Conservation (phyloP, 2,797 vertebrate genomes). For the Carcharodon carcharias region DNA sequence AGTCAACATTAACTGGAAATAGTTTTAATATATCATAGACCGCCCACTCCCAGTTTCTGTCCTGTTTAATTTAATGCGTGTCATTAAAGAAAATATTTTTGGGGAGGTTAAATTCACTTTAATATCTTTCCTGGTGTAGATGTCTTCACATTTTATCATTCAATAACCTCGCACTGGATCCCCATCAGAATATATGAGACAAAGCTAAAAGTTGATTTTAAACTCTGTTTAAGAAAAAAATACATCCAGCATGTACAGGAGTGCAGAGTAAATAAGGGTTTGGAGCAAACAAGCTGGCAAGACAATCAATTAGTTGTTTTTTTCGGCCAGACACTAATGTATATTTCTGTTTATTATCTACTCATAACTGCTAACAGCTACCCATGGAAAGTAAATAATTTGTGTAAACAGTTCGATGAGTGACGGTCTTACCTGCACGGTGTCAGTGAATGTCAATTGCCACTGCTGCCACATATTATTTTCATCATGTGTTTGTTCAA, state of each 20-base stretch:
- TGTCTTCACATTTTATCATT: neutral
- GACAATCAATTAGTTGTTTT: neutral
- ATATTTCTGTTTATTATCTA: neutral
- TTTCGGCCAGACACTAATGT: neutral
- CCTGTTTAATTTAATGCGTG: neutral
- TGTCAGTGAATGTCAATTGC: neutral
- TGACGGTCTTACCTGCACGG: neutral
- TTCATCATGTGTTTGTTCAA: neutral
- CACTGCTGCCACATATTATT: neutral
- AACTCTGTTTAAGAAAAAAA: neutral
- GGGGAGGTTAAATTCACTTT: neutral
- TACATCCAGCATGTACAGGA: neutral
- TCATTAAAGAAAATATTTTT: neutral
- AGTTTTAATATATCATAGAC: neutral
- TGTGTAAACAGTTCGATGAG: neutral
- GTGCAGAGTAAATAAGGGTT: neutral
- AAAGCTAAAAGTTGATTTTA: neutral
- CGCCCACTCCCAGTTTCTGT: neutral
- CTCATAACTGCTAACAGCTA: neutral
- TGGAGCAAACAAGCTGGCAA: neutral
- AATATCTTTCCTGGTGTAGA: neutral
- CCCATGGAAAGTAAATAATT: neutral
- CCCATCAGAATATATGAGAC: neutral
- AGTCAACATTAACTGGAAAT: slow-evolving; percentile 4
- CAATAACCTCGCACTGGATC: neutral